Evolutionary conservation across 2,797 vertebrate genomes (phyloP).

Genomic region (Sebastes nivosus): DNA sequence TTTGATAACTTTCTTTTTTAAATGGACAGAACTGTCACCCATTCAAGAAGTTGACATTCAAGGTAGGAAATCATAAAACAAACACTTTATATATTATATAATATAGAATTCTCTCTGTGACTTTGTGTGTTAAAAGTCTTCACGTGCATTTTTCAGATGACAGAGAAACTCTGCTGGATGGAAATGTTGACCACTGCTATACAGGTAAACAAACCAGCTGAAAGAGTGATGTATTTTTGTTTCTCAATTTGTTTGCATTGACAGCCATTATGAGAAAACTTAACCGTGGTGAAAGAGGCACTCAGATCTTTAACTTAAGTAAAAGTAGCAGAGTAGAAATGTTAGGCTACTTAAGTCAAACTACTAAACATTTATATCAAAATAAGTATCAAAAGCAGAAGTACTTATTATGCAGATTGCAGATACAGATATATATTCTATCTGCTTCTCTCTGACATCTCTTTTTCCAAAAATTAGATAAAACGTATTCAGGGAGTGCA

Average conservation of each 20-base stretch:
- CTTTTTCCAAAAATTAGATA: too few relatives aligned
- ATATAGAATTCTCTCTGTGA: background rate
- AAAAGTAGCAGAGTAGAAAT: background rate
- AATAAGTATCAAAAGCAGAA: too few relatives aligned
- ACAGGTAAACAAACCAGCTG: slow-evolving; percentile 44
- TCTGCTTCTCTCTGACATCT: too few relatives aligned
- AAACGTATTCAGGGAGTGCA: too few relatives aligned
- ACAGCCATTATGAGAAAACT: background rate
- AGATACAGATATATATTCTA: too few relatives aligned
- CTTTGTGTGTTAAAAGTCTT: background rate
- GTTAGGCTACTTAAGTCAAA: background rate
- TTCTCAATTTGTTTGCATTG: background rate
- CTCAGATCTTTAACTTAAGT: background rate
- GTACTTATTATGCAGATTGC: too few relatives aligned
- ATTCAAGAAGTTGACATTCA: slow-evolving; percentile 69
- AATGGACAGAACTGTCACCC: slow-evolving; percentile 66
- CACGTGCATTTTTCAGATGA: slow-evolving; percentile 34
- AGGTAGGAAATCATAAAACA: slow-evolving; percentile 52
- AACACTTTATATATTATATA: background rate
- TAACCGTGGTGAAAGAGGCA: background rate
- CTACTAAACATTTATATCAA: too few relatives aligned
- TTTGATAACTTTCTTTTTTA: background rate
- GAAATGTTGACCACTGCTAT: slow-evolving; percentile 20
- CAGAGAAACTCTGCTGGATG: slow-evolving; percentile 49
- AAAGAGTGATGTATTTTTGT: background rate